Evolutionary conservation across 2,797 vertebrate species (phyloP).

Genomic region (Merluccius polli): DNA sequence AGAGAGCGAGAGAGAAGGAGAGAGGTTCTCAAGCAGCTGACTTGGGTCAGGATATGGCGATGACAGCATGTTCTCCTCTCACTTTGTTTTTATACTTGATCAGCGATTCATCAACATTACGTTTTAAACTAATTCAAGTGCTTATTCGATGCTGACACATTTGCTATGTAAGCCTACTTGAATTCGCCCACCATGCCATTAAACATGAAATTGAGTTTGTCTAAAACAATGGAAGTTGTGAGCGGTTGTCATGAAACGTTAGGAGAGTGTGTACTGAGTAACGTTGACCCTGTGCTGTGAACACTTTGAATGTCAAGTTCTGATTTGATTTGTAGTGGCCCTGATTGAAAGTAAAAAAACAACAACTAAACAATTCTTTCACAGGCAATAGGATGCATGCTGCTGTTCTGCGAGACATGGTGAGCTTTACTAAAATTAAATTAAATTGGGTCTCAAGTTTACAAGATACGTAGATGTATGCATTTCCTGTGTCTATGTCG

Average conservation of each 20-base stretch:
- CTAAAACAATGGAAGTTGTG: background rate
- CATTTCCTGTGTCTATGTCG: background rate
- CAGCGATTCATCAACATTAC: background rate
- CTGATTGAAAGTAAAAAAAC: background rate
- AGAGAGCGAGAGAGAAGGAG: background rate
- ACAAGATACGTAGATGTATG: background rate
- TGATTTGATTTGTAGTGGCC: background rate
- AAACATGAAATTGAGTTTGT: background rate
- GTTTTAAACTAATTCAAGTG: background rate
- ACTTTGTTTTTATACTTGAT: background rate
- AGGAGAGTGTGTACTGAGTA: background rate
- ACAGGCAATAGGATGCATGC: background rate
- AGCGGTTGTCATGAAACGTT: background rate
- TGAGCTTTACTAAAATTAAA: background rate
- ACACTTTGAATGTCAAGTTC: background rate
- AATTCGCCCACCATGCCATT: background rate
- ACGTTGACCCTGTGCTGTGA: background rate
- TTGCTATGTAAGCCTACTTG: background rate
- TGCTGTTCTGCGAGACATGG: background rate
- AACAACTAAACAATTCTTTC: background rate
- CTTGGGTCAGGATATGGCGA: no score
- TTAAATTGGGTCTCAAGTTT: background rate
- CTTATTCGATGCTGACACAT: background rate
- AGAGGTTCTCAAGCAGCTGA: background rate
- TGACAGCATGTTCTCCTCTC: no score